These are phyloP conservation scores for Ammodytes marinus DNA, from an alignment of 2,113 vertebrate species.

Conservation along the genomic window DNA sequence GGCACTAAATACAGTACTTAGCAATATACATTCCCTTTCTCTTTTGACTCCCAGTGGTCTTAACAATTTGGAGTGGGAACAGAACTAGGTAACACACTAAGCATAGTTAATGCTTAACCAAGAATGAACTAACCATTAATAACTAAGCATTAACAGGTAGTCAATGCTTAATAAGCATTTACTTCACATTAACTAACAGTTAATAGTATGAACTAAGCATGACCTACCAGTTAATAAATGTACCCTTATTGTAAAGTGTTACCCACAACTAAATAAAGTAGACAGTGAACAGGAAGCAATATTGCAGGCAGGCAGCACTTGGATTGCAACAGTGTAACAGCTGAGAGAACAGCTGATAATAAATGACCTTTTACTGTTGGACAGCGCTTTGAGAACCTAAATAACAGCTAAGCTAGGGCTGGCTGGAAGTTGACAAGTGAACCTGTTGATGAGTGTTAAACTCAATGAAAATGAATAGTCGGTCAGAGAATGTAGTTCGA, in stretches of 20 bases:
- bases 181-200: too few relatives aligned
- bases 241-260: too few relatives aligned
- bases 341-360: not conserved
- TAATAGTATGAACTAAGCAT: too few relatives aligned
- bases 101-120: too few relatives aligned
- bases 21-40: constrained; percentile 10
- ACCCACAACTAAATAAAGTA: too few relatives aligned
- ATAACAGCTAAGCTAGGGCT: not conserved
- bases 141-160: too few relatives aligned
- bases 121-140: too few relatives aligned
- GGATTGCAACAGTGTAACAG: not conserved
- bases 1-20: not conserved
- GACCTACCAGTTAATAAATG: too few relatives aligned
- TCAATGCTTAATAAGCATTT: too few relatives aligned
- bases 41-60: not conserved
- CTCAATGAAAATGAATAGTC: not conserved
- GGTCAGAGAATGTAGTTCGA: not conserved
- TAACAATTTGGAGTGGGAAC: not conserved
- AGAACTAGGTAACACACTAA: too few relatives aligned
- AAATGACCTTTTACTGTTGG: too few relatives aligned
- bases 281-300: not conserved
- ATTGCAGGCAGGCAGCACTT: not conserved
- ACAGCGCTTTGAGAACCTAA: not conserved
- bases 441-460: fast-evolving
- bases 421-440: fast-evolving